Conservation (phyloP, 2,888 invertebrate genomes). For the Acleris sparsana region DNA sequence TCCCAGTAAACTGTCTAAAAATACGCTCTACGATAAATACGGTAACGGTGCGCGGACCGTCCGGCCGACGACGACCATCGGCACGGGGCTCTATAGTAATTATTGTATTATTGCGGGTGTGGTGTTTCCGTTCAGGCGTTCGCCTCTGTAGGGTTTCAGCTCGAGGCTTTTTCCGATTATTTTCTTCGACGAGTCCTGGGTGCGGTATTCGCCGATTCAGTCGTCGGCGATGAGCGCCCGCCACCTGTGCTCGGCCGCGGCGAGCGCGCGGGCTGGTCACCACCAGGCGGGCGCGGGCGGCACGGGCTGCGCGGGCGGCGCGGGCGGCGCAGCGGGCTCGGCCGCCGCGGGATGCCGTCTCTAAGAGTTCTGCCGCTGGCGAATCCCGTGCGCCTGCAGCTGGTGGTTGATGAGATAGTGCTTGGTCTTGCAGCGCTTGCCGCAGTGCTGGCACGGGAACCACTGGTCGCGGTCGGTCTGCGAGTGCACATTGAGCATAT, state of each 20-base stretch:
- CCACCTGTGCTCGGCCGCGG: slow-evolving; percentile 40
- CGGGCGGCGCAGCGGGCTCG: slow-evolving; percentile 44
- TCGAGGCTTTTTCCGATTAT: slow-evolving; percentile 5
- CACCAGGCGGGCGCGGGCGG: slow-evolving; percentile 41
- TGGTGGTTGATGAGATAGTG: slow-evolving; percentile 91
- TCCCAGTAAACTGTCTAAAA: slow-evolving; percentile 65
- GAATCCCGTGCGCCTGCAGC: slow-evolving; percentile 89
- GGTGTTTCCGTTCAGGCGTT: slow-evolving; percentile 1
- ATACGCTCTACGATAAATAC: slow-evolving; percentile 43
- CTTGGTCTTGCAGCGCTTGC: slow-evolving; percentile 89
- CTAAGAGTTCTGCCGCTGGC: slow-evolving; percentile 86
- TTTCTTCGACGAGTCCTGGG: slow-evolving; percentile 24
- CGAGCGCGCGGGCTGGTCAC: slow-evolving; percentile 28
- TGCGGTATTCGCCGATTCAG: slow-evolving; percentile 2
- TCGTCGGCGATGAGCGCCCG: slow-evolving; percentile 37
- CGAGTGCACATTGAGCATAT: slow-evolving; percentile 90
- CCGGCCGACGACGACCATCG: background rate
- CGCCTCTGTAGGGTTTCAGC: background rate
- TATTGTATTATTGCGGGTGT: background rate
- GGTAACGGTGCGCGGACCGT: background rate
- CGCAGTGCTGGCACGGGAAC: slow-evolving; percentile 89
- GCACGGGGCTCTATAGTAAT: slow-evolving; percentile 7
- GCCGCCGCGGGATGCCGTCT: slow-evolving; percentile 65
- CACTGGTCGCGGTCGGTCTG: slow-evolving; percentile 87
- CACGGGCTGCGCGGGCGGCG: slow-evolving; percentile 38